Percentiles rank a stretch among this genome's conserved stretches.
These are phyloP conservation scores for Cygnus olor DNA, from an alignment of 2,797 vertebrate species.

Conservation along the genomic window DNA sequence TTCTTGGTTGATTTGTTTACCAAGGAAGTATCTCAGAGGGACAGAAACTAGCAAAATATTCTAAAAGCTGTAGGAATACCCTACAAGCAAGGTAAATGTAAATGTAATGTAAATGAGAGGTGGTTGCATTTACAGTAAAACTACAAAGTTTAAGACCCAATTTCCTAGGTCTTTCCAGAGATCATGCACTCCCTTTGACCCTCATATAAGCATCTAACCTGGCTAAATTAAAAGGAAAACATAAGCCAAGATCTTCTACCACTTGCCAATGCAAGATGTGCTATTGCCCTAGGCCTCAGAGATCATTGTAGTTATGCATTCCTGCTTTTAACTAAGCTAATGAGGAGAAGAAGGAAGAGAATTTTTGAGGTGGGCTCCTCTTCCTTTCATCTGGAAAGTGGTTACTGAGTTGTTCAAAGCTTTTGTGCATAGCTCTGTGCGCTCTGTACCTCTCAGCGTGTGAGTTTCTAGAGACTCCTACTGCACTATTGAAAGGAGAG, in stretches of 20 bases:
- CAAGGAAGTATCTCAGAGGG: not conserved
- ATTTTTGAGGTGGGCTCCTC: slow-evolving; percentile 26
- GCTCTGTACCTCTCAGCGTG: not conserved
- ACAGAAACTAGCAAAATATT: not conserved
- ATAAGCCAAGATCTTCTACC: not conserved
- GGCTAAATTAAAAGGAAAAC: not conserved
- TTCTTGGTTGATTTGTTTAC: not conserved
- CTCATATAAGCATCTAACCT: not conserved
- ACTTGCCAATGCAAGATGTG: not conserved
- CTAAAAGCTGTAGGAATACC: not conserved
- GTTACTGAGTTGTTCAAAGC: not conserved
- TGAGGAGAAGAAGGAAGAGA: slow-evolving; percentile 40
- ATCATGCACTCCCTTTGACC: not conserved
- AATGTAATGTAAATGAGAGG: not conserved
- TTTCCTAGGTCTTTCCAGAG: not conserved
- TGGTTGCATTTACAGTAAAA: not conserved
- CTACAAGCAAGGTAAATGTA: not conserved
- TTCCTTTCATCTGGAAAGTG: slow-evolving; percentile 6
- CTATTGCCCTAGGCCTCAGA: slow-evolving; percentile 15
- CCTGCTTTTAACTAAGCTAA: not conserved
- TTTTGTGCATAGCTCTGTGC: not conserved
- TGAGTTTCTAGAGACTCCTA: not conserved
- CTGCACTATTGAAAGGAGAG: not conserved
- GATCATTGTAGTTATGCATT: slow-evolving; percentile 4
- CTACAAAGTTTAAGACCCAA: not conserved